Conservation (phyloP, 2,113 vertebrate species). For the Bathybates hornii region DNA sequence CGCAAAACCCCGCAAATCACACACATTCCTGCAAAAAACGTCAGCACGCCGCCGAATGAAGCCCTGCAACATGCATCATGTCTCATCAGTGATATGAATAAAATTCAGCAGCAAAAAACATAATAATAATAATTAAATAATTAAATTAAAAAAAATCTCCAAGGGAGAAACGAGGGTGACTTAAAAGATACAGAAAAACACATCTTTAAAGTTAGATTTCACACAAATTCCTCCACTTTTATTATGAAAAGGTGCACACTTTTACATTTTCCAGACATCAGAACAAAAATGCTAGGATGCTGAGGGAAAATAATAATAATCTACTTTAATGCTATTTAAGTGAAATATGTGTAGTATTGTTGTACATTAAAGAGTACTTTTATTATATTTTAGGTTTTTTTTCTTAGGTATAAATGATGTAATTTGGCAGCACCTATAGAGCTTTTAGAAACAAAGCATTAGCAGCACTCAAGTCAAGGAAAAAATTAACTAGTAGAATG, state of each 20-base stretch:
- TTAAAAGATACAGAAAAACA: background rate
- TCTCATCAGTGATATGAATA: background rate
- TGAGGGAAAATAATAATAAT: background rate
- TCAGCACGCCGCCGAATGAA: conserved; percentile 55
- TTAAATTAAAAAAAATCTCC: rapidly evolving
- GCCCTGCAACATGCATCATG: background rate
- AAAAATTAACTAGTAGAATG: background rate
- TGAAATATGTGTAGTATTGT: background rate
- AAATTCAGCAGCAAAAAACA: background rate
- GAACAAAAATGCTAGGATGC: too few species aligned
- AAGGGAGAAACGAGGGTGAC: background rate
- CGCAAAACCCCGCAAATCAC: conserved; percentile 67
- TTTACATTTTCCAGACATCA: background rate
- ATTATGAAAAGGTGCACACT: background rate
- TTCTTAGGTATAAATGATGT: background rate
- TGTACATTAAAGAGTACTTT: background rate
- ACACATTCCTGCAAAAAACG: conserved; percentile 67
- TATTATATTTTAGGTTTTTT: background rate
- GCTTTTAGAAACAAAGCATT: background rate
- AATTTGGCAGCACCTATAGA: background rate
- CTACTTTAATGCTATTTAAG: background rate
- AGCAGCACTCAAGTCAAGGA: background rate
- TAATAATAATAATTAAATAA: background rate
- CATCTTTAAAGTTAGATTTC: background rate
- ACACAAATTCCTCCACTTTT: background rate